Evolutionary conservation across 1,140 invertebrate genomes (phyloP), one percentile per base, ranked within the genome.

Genomic region (Vollenhovia emeryi): DNA sequence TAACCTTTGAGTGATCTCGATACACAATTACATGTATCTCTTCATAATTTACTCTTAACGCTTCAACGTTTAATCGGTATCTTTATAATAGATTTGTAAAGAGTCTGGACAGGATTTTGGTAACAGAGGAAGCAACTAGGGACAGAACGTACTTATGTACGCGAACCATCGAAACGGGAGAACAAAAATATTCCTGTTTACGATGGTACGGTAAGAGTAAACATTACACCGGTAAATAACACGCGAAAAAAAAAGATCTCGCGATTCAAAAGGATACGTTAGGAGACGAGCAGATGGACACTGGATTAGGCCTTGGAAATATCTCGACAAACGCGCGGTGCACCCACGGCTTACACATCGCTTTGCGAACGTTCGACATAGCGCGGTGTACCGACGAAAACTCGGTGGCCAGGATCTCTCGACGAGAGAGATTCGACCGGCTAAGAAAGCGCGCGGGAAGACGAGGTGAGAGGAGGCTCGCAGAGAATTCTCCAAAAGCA

Each of bases 361-460:
- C 43, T 43, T 11, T 11, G 43, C 33, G 33, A 36, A 3, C 11
- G 43, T 43, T 43, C 43, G 11, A 43, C 11, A 11, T 43, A 18
- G 24, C 27, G 6, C 13, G 7, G 15, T 52, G 3, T 40, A 90
- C 86, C 78, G 87, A 21, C 18, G 3, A 68, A 18, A n/a, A n/a
- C n/a, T n/a, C n/a, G n/a, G n/a, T n/a, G n/a, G n/a, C n/a, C n/a
- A n/a, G n/a, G n/a, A n/a, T n/a, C n/a, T n/a, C n/a, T n/a, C n/a
- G n/a, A n/a, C n/a, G n/a, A n/a, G n/a, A n/a, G n/a, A n/a, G n/a
- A n/a, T n/a, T n/a, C 50, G 18, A 43, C 43, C 43, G 9, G 43
- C 11, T 9, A 13, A 11, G 11, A 11, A 11, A 11, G 43, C 36
- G 3, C 11, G 43, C 2, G 43, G 8, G 36, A 9, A 0, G 36